phyloP scores from a whole-genome alignment of 2,797 vertebrate species.

The Sebastes minor region DNA sequence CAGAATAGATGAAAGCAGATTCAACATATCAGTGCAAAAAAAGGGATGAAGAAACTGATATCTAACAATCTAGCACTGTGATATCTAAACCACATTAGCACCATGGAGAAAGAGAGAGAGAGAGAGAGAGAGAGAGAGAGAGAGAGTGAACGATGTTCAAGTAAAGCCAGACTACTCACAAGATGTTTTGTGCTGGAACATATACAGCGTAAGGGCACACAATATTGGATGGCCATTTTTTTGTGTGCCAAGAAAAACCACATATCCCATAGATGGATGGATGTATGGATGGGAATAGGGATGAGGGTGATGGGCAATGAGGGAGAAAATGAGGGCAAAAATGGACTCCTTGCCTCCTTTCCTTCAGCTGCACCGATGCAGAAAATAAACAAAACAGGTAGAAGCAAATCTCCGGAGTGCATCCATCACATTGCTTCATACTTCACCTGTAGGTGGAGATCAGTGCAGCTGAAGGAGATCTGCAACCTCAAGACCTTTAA shows the following conservation, averaged over 20 bases:
- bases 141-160: conserved; percentile 50
- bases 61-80: conserved; percentile 34
- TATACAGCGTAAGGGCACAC: conserved; percentile 10
- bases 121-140: conserved; percentile 23
- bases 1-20: not conserved
- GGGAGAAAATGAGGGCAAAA: conserved; percentile 35
- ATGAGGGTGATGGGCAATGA: not conserved
- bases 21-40: conserved; percentile 4
- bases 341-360: conserved; percentile 22
- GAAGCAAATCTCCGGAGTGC: conserved; percentile 77
- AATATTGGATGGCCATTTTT: conserved; percentile 2
- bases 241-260: conserved; percentile 38
- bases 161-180: conserved; percentile 61
- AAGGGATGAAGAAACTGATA: conserved; percentile 13
- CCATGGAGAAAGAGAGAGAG: conserved; percentile 66
- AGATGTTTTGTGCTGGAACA: conserved; percentile 53
- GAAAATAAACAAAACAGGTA: conserved; percentile 12
- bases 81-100: conserved; percentile 66
- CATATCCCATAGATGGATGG: conserved; percentile 13
- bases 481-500: not conserved
- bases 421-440: conserved; percentile 75
- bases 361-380: conserved; percentile 51
- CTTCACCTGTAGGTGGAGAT: conserved; percentile 28
- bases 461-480: conserved; percentile 55
- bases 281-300: not conserved